Evolutionary conservation across 2,888 invertebrate genomes (phyloP), one percentile per base, ranked within the genome.

Genomic region (Nephrotoma guestfalica): DNA sequence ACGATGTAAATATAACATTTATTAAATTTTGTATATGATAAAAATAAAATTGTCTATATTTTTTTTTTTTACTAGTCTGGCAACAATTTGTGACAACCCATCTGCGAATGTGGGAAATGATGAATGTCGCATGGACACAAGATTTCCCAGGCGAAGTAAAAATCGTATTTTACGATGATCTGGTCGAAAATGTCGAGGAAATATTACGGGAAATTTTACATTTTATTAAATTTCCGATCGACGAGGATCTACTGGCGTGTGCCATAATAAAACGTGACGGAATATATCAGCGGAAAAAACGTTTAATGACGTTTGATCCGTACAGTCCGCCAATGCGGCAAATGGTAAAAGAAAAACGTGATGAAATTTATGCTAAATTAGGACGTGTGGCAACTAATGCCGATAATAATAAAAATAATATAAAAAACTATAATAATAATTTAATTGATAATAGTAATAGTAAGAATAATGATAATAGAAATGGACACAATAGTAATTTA

Each of bases 101-200:
- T 89, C 91, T 95, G 71, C 90, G 92, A 40, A 93, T 93, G 41
- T 96, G 96, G 96, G 94, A 94, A 90, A 92, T 93, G 43, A 93
- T 95, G 88, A 95, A 96, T 89, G 90, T 93, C 47, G 93, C 94
- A 89, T 96, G 96, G 96, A 92, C 96, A 88, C 92, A 93, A 86
- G 93, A 94, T 89, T 96, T 95, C 90, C 92, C 93, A 2, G 95
- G 95, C 11, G 94, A 94, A 4, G 92, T 95, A 57, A 94, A 94
- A 89, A 93, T 96, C 41, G 93, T 96, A 86, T 94, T 94, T 90
- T 96, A 96, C 90, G 95, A 96, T 88, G 92, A 93, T 88, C 91
- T 96, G 86, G 94, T 95, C 11, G 91, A 92, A 1, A 93, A 95
- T 88, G 93, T 95, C 0, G 93, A 93, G 88, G 90, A 90, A 47